These are phyloP conservation scores for Gouania willdenowi DNA, from an alignment of 2,797 vertebrate species.

Conservation along the genomic window DNA sequence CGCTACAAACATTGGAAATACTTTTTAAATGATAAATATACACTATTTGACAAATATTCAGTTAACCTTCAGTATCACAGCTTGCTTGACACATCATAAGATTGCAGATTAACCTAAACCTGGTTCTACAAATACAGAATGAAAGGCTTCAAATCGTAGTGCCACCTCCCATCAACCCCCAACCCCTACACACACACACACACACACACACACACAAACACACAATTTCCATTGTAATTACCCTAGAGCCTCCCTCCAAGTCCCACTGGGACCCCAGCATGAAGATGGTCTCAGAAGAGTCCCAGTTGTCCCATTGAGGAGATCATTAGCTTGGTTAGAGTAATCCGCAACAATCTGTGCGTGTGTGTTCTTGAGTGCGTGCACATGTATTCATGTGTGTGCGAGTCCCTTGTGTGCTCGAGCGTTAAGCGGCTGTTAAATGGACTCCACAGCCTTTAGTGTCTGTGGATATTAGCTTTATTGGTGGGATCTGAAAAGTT, in stretches of 20 bases:
- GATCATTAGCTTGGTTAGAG: conserved; percentile 72
- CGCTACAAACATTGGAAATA: too few species aligned
- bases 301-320: conserved; percentile 72
- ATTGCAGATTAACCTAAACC: conserved; percentile 49
- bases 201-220: conserved; percentile 35
- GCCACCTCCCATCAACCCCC: too few species aligned
- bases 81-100: conserved; percentile 13
- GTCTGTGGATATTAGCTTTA: conserved; percentile 68
- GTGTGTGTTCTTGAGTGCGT: conserved; percentile 18
- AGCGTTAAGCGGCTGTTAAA: conserved; percentile 71
- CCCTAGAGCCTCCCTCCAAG: conserved; percentile 56
- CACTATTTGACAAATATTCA: neutral
- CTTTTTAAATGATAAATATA: too few species aligned
- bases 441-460: conserved; percentile 62
- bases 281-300: conserved; percentile 66
- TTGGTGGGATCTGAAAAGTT: conserved; percentile 73
- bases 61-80: conserved; percentile 8
- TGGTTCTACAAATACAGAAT: conserved; percentile 14
- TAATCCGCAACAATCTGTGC: conserved; percentile 56
- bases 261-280: conserved; percentile 62
- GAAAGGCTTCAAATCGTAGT: too few species aligned
- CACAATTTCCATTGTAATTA: conserved; percentile 70
- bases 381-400: conserved; percentile 19
- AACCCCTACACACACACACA: conserved; percentile 35
- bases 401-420: conserved; percentile 56